A percentile compares a stretch with the other conserved stretches of the same genome.
phyloP scores from a whole-genome alignment of 2,888 invertebrate species.

The Kryphioiulus occultus region DNA sequence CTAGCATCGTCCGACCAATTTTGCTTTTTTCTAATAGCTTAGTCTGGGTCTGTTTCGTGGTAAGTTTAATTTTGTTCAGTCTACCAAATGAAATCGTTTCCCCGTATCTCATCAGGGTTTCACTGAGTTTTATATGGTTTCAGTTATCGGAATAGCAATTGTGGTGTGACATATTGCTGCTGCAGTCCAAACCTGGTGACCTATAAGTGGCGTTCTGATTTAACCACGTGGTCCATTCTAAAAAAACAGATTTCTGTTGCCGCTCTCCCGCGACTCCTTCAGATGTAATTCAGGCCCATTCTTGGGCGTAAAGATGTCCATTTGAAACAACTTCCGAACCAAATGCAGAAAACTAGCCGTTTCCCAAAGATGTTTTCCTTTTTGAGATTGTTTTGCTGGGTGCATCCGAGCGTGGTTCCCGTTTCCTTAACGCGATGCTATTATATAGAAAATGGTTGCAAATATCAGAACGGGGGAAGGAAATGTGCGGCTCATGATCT shows the following conservation, averaged over 20 bases:
- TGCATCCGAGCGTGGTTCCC: constrained; percentile 29
- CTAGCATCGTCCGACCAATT: neutral
- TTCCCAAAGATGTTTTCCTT: neutral
- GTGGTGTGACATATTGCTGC: no score
- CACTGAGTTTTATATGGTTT: no score
- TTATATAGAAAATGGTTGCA: neutral
- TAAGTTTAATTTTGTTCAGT: no score
- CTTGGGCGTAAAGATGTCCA: neutral
- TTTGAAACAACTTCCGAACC: neutral
- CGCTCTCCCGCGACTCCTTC: neutral
- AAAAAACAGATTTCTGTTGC: neutral
- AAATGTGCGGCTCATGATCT: neutral
- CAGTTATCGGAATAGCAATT: no score
- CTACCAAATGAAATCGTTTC: no score
- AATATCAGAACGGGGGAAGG: neutral
- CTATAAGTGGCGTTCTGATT: no score
- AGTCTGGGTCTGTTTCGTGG: no score
- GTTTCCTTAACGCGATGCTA: constrained; percentile 3
- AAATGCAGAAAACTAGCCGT: neutral
- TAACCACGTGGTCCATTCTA: no score
- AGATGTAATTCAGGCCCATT: neutral
- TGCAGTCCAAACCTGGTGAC: neutral
- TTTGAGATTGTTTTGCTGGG: neutral
- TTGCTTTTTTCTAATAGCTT: no score
- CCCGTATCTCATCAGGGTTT: no score